Percentiles rank a stretch among this genome's conserved stretches.
Evolutionary conservation across 2,888 invertebrate species (phyloP).

Genomic region (Harpalus rufipes): DNA sequence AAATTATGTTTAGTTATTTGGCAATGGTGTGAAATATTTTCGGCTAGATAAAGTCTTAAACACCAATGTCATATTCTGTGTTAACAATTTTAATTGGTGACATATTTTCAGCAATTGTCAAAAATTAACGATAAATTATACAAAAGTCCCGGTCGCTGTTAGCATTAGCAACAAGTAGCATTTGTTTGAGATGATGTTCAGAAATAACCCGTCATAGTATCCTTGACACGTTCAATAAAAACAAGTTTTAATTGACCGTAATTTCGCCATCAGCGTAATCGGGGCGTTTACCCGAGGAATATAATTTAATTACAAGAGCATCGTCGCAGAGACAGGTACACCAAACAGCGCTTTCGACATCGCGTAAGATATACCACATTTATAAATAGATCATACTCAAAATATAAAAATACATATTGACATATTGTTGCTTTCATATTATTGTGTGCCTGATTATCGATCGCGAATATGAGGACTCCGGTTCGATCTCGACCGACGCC

Average conservation of each 20-base stretch:
- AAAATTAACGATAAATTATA: not conserved
- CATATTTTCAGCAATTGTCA: not conserved
- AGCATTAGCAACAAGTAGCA: not conserved
- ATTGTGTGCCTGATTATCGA: no score
- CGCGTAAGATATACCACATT: not conserved
- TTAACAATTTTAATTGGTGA: not conserved
- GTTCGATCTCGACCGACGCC: no score
- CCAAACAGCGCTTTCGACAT: not conserved
- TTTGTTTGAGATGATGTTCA: not conserved
- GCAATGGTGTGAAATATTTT: no score
- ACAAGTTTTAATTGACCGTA: conserved; percentile 49
- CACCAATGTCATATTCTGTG: no score
- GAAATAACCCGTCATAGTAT: conserved; percentile 24
- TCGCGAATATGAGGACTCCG: no score
- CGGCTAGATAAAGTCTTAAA: no score
- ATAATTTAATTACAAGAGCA: conserved; percentile 32
- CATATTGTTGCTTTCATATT: no score
- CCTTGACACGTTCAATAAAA: conserved; percentile 43
- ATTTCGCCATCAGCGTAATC: conserved; percentile 36
- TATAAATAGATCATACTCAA: not conserved
- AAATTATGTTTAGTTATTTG: no score
- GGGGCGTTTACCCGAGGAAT: conserved; percentile 43
- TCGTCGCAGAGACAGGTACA: conserved; percentile 6
- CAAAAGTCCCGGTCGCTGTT: not conserved
- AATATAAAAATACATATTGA: no score